Base-by-base conservation (phyloP, 2,888 invertebrate genomes). In the Zygogramma bicolorata region DNA sequence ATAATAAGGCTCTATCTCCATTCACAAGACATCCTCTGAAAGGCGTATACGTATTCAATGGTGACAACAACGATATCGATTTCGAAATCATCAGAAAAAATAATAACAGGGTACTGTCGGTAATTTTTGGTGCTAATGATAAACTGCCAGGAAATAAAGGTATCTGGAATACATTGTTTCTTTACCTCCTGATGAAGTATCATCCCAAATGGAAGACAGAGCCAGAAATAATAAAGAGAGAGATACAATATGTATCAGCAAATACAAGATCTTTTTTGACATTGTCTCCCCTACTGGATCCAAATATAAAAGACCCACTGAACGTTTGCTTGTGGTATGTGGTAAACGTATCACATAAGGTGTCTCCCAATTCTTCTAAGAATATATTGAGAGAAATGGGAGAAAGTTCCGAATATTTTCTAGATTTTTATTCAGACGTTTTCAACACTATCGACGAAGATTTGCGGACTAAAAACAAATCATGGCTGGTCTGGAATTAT, bases 241-340 rank as follows among this genome's bases (percentile, higher is more conserved):
- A 61, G 34, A 61, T 61, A 8, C 5, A 22, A 3, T 61, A 40
- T 25, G 25, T 61, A 8, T 20, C 40, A 4, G 40, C 8, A n/a
- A 38, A 61, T n/a, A 40, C 40, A 22, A 61, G 10, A 38, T 61
- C 61, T 2, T 61, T 61, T 15, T 18, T 61, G n/a, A 61, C 38
- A 5, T 38, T 61, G 10, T 22, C 10, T 38, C 61, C 61, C 22
- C 22, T 61, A 15, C 22, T 61, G 10, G 40, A 61, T 22, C 61
- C 61, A 22, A 25, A 38, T 25, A 34, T 61, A 6, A 61, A 22
- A 25, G 61, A 61, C 20, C 29, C n/a, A 22, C 40, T 61, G 25
- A 40, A 61, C 18, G 22, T 61, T 10, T 61, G 61, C 22, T 25
- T 61, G 15, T 61, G 61, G 61, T 61, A 61, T 13, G 22, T 61